Percentiles rank a stretch among this genome's conserved stretches.
Conservation (phyloP, 2,797 vertebrate genomes). For the Enteromius unitaeniatus region DNA sequence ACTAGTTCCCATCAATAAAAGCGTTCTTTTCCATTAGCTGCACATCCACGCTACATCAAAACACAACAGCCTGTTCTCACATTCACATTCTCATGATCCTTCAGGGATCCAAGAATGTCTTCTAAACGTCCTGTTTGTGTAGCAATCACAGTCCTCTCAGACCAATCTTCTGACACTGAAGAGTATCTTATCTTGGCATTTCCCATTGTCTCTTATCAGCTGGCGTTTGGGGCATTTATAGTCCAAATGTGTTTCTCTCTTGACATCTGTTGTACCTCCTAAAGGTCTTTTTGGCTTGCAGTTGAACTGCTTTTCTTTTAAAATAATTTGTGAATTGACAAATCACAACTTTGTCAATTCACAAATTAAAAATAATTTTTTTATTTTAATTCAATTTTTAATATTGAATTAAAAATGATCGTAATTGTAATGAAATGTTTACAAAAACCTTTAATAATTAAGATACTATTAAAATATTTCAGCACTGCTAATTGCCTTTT, state of each 20-base stretch:
- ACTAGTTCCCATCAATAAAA: constrained; percentile 47
- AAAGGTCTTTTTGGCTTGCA: background rate
- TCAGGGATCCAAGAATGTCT: background rate
- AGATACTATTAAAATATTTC: background rate
- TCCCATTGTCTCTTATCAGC: constrained; percentile 68
- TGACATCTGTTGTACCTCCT: background rate
- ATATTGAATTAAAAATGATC: no score
- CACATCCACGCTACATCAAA: background rate
- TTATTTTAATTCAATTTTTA: no score
- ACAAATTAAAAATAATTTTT: no score
- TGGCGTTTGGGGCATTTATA: constrained; percentile 57
- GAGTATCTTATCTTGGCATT: constrained; percentile 65
- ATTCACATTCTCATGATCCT: constrained; percentile 27
- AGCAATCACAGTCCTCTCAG: constrained; percentile 54
- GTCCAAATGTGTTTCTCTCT: constrained; percentile 63
- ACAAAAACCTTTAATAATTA: background rate
- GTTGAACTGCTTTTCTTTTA: background rate
- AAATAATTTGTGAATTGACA: background rate
- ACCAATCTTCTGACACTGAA: constrained; percentile 46
- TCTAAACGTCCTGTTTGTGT: constrained; percentile 37
- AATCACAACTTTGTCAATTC: background rate
- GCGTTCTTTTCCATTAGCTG: constrained; percentile 35
- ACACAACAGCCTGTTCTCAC: background rate
- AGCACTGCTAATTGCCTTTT: background rate
- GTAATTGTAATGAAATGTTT: background rate